A percentile compares a stretch with the other conserved stretches of the same genome.
phyloP scores from a whole-genome alignment of 2,888 invertebrate genomes.

The Cataglyphis albicans region DNA sequence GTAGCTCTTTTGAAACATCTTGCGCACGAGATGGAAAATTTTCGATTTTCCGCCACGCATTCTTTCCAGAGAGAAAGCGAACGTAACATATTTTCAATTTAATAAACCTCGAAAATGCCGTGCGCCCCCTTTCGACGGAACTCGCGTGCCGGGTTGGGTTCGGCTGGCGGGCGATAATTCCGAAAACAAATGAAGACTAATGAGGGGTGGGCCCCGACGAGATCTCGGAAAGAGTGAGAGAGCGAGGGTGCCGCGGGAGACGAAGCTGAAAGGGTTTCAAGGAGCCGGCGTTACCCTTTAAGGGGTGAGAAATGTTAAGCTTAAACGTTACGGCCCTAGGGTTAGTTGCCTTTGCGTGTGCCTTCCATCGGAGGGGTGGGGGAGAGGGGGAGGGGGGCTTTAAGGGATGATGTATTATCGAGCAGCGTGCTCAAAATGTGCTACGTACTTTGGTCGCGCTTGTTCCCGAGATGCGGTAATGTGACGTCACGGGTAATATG shows the following conservation, averaged over 20 bases:
- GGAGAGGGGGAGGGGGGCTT: constrained; percentile 71
- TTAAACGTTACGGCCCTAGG: constrained; percentile 84
- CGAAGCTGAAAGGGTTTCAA: constrained; percentile 83
- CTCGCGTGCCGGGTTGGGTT: constrained; percentile 74
- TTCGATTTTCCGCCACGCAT: constrained; percentile 51
- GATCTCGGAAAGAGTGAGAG: constrained; percentile 72
- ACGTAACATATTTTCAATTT: constrained; percentile 83
- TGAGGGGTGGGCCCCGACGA: constrained; percentile 82
- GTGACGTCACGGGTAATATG: constrained; percentile 60
- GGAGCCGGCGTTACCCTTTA: constrained; percentile 81
- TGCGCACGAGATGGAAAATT: background rate
- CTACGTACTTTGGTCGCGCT: constrained; percentile 70
- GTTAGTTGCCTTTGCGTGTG: constrained; percentile 81
- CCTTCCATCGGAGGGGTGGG: constrained; percentile 70
- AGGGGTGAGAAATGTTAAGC: constrained; percentile 85
- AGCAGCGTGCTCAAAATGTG: constrained; percentile 81
- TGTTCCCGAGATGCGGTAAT: constrained; percentile 67
- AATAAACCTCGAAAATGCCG: constrained; percentile 80
- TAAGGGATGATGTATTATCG: constrained; percentile 85
- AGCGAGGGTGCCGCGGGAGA: constrained; percentile 69
- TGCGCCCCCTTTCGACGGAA: constrained; percentile 69
- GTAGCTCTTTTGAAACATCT: background rate
- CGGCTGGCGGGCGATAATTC: constrained; percentile 84
- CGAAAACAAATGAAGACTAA: constrained; percentile 86
- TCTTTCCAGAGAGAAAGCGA: constrained; percentile 56